Evolutionary conservation across 2,888 invertebrate species (phyloP), one percentile per base, ranked within the genome.

Genomic region (Conus canariensis): DNA sequence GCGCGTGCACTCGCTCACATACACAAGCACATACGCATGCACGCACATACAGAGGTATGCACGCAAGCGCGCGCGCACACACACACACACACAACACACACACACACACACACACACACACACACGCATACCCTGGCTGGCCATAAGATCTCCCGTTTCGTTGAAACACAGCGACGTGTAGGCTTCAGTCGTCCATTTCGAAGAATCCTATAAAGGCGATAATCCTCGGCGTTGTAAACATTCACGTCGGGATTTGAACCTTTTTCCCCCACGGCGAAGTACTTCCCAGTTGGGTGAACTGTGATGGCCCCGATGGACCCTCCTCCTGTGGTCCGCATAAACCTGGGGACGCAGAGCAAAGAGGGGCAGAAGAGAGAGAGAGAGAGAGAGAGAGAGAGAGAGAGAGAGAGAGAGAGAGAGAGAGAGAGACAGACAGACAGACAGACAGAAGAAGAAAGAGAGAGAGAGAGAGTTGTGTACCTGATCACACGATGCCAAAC

Each of bases 191-290:
- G 89, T 85, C 4, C 89, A 14, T 58, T 70, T 8, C 85, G 45
- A 25, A 89, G 59, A 70, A 89, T 89, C 8, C 89, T 67, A 85
- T 89, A 89, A 16, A 89, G 89, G 6, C 85, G 85, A 12, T 60
- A 70, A 22, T 89, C 77, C 1, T 45, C 70, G 19, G 85, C 59
- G 56, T 67, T 9, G 77, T 85, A 89, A 12, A 89, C 74, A 74
- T 89, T 89, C n/a, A 89, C 30, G 19, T 10, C 16, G 30, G 89
- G 89, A 45, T 25, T 58, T 10, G 45, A 14, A 30, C 89, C 85
- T 70, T 85, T 89, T 56, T 89, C 89, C 25, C 85, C 89, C 1
- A 85, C 77, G 8, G 89, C 89, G 22, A 89, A 89, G 10, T 59
- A 60, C n/a, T 45, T 80, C n/a, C 82, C 82, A 30, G 12, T 19